Conservation (phyloP, 2,113 vertebrate species). For the Cettia cetti region DNA sequence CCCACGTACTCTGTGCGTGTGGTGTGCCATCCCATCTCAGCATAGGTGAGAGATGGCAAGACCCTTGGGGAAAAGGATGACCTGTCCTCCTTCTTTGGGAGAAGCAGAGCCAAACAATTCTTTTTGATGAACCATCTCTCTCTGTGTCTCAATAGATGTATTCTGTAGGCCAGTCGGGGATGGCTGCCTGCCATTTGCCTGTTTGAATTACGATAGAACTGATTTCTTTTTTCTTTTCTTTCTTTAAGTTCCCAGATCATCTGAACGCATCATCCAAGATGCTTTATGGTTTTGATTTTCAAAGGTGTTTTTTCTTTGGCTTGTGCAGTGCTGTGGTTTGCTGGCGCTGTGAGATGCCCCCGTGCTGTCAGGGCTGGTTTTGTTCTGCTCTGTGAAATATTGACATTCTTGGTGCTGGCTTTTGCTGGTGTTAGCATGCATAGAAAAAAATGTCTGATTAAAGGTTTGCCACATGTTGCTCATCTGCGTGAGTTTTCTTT, state of each 20-base stretch:
- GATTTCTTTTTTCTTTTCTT: not conserved
- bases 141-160: not conserved
- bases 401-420: not conserved
- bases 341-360: not conserved
- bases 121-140: not conserved
- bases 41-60: not conserved
- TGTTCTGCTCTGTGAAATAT: slow-evolving; percentile 2
- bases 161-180: not conserved
- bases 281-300: not conserved
- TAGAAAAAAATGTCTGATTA: not conserved
- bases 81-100: not conserved
- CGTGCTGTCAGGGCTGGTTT: not conserved
- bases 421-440: not conserved
- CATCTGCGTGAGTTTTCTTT: slow-evolving; percentile 20
- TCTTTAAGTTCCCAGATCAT: not conserved
- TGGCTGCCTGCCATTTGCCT: not conserved
- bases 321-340: not conserved
- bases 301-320: not conserved
- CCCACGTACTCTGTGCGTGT: accelerated
- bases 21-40: too few species aligned
- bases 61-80: not conserved
- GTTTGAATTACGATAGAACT: not conserved
- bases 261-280: accelerated
- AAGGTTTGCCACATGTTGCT: slow-evolving; percentile 65
- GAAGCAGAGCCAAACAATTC: not conserved